These are phyloP conservation scores for Sebastes elongatus DNA, from an alignment of 2,797 vertebrate species.

Conservation along the genomic window DNA sequence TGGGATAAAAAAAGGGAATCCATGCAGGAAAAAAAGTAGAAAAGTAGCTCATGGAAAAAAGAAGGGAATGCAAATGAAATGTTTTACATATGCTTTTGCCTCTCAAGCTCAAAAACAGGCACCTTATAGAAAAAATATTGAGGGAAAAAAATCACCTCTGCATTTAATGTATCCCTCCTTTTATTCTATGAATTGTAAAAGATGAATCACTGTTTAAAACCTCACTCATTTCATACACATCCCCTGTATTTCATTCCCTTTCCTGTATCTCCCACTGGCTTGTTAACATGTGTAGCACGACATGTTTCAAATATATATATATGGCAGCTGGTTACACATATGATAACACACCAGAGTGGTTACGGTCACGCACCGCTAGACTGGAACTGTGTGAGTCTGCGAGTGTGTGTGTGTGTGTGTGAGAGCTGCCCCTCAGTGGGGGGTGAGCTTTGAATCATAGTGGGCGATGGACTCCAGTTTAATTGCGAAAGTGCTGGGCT, in stretches of 20 bases:
- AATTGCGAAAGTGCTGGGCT: constrained; percentile 82
- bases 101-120: neutral
- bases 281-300: neutral
- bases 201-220: neutral
- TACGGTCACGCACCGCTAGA: constrained; percentile 14
- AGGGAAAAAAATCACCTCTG: neutral
- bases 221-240: neutral
- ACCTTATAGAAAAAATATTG: neutral
- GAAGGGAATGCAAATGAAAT: neutral
- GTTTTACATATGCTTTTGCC: neutral
- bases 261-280: neutral
- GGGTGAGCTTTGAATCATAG: constrained; percentile 60
- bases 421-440: constrained; percentile 3
- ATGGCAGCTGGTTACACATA: constrained; percentile 20
- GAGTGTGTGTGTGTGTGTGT: neutral
- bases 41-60: neutral
- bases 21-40: neutral
- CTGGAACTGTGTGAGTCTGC: neutral
- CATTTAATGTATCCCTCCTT: neutral
- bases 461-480: constrained; percentile 61
- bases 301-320: constrained; percentile 11
- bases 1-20: neutral
- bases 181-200: neutral
- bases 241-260: neutral
- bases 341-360: constrained; percentile 16